These are phyloP conservation scores for Babyrousa celebensis DNA, from an alignment of 2,797 vertebrate genomes.

Conservation along the genomic window DNA sequence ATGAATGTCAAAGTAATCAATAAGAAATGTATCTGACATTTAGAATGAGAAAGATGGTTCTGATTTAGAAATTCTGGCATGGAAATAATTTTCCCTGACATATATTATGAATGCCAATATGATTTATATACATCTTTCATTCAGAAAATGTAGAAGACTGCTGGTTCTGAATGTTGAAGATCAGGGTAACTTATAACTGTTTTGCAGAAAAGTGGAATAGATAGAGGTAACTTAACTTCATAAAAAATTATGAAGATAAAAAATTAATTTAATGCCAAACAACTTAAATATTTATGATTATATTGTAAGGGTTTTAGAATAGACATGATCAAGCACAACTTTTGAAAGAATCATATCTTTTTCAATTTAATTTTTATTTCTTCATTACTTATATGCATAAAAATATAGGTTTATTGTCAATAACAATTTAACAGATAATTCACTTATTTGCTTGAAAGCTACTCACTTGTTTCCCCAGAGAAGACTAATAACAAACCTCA, in stretches of 20 bases:
- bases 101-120: background rate
- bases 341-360: background rate
- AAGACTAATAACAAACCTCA: slow-evolving; percentile 61
- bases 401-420: slow-evolving; percentile 50
- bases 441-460: slow-evolving; percentile 69
- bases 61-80: background rate
- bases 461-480: slow-evolving; percentile 61
- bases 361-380: slow-evolving; percentile 63
- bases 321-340: background rate
- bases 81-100: background rate
- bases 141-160: slow-evolving; percentile 10
- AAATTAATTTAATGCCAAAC: background rate
- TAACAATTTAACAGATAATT: slow-evolving; percentile 68
- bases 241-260: background rate
- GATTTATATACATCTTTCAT: background rate
- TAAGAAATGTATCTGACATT: background rate
- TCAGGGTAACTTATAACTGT: background rate
- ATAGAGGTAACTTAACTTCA: background rate
- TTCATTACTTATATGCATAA: background rate
- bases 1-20: background rate
- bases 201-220: background rate
- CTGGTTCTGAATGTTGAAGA: background rate
- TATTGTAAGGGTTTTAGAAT: background rate
- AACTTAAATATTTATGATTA: slow-evolving; percentile 1
- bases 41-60: background rate